Base-by-base conservation (phyloP, 2,113 vertebrate genomes). In the Scomber scombrus region DNA sequence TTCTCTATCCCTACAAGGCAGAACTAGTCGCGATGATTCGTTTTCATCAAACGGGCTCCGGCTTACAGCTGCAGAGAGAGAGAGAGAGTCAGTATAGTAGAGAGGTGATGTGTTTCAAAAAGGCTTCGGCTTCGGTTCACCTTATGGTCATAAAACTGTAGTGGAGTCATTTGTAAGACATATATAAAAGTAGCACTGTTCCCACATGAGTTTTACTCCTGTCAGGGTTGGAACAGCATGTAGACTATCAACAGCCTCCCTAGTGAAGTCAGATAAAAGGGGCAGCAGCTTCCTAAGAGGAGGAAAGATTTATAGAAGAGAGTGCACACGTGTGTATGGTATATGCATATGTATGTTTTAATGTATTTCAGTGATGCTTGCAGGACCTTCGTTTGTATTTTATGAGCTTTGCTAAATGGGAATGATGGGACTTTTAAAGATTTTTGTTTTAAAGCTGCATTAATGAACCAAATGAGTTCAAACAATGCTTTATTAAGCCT, bases 1-100 rank as follows among this genome's bases (percentile, higher is more conserved):
- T 81, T 45, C 85, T 88, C 89, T 29, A 18, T 81, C 75, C 68
- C 88, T 71, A 79, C 85, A 15, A 80, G 79, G 88, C 83, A 84
- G 43, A 56, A 21, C 50, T 23, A 46, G 65, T 67, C 68, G 31
- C 57, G 31, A 62, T 16, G 76, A 85, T 82, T 64, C 68, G 3
- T 79, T 74, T 67, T 81, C 69, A 84, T 85, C 71, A 69, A 61
- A 34, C 19, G 7, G 71, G 47, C 34, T 52, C 3, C 12, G n/a
- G 60, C 61, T 34, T 78, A 19, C 82, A 85, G 83, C 87, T 81
- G 75, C 61, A 50, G 11, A 40, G 7, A 40, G 34, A 2, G 26
- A 26, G 0, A 18, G 12, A 11, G 31, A 57, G 75, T 29, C 5
- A 4, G 70, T 0, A 26, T 26, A 26, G 23, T 26, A 26, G 23